Evolutionary conservation across 2,113 vertebrate genomes (phyloP).

Genomic region (Equus quagga): DNA sequence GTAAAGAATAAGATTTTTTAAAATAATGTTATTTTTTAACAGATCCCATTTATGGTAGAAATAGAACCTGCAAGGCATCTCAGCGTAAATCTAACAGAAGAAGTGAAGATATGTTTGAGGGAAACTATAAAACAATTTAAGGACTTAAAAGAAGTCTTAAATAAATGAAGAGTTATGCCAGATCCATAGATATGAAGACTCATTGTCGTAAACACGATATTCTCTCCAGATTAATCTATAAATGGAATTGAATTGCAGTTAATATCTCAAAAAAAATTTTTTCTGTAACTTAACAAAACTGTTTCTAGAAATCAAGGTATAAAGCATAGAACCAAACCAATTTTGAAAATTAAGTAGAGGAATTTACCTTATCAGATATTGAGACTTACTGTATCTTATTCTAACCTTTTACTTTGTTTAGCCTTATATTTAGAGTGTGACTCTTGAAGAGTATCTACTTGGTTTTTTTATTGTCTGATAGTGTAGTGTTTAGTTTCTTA

Average conservation of each 20-base stretch:
- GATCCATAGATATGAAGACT: background rate
- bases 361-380: background rate
- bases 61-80: background rate
- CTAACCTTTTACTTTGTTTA: background rate
- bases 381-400: background rate
- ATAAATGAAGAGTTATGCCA: background rate
- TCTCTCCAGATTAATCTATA: background rate
- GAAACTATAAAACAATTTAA: background rate
- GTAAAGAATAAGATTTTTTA: background rate
- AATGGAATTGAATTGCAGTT: background rate
- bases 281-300: background rate
- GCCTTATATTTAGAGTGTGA: background rate
- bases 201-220: background rate
- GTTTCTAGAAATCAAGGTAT: slow-evolving; percentile 2
- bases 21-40: background rate
- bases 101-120: background rate
- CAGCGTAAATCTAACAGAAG: background rate
- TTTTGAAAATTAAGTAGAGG: slow-evolving; percentile 6
- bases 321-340: background rate
- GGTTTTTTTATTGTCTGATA: background rate
- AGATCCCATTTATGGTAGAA: background rate
- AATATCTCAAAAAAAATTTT: background rate
- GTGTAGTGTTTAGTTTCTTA: background rate
- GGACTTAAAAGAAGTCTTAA: slow-evolving; percentile 31
- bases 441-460: background rate